Base-by-base conservation (phyloP, 30 jellyfish, hydroid and myxozoan genomes). In the Mastigias papua region DNA sequence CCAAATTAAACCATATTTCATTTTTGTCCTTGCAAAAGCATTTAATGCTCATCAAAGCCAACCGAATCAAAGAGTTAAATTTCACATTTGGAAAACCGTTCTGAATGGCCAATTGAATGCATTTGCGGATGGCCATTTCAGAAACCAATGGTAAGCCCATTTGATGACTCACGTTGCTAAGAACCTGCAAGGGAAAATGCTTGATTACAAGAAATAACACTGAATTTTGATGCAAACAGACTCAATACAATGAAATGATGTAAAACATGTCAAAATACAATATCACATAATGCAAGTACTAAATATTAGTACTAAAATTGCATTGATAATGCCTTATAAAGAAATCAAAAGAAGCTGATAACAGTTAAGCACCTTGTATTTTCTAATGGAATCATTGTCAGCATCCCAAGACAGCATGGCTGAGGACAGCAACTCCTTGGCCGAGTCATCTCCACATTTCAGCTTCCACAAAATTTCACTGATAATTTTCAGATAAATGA, bases 1-100 rank as follows among this genome's bases (percentile, higher is more conserved):
- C 94, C 65, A 85, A 71, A 21, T 76, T 30, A 61, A 85, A 48
- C 94, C 94, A 85, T 58, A 78, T 58, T 46, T 85, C 94, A n/a
- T 62, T 85, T 26, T 33, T 37, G 76, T 85, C 94, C 73, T 85
- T 85, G 76, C 66, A 54, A 65, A 28, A 73, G 67, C 94, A 85
- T 26, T 34, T 23, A 21, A 85, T 73, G 69, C 88, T 72, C 62
- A 75, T 22, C 68, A 85, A 29, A 25, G 81, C 76, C 69, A 85
- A 61, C 29, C 79, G 73, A 23, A 77, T 67, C 7, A 82, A 34
- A 9, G 78, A 82, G 30, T 58, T 82, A 78, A 25, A 69, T 16
- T 82, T 76, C 28, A 30, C 4, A 10, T 73, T 34, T 50, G 68
- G 32, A 2, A 0, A 9, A 1, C 68, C 74, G 9, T 42, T 37